Evolutionary conservation across 1,140 invertebrate genomes (phyloP).

Genomic region (Teleogryllus occipitalis): DNA sequence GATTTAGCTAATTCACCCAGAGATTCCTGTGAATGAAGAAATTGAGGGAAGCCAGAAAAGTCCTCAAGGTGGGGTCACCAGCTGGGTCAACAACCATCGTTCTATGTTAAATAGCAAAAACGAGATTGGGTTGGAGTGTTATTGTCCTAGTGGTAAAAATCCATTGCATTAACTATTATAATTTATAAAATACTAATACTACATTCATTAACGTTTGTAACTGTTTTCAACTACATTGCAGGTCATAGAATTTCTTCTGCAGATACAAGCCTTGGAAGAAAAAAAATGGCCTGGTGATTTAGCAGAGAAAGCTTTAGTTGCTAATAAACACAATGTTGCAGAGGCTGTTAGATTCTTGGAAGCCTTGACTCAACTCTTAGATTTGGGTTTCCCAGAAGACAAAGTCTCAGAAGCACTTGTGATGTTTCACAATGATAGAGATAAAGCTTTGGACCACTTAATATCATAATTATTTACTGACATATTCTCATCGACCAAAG

Average conservation of each 20-base stretch:
- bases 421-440: constrained; percentile 69
- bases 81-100: no score
- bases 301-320: constrained; percentile 43
- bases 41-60: no score
- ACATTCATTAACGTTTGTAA: not conserved
- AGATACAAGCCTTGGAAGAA: constrained; percentile 60
- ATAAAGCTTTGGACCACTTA: constrained; percentile 76
- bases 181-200: constrained; percentile 8
- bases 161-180: not conserved
- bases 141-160: no score
- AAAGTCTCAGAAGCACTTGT: constrained; percentile 63
- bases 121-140: no score
- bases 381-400: constrained; percentile 72
- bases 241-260: constrained; percentile 42
- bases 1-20: no score
- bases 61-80: no score
- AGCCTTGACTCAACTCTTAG: constrained; percentile 58
- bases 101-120: no score
- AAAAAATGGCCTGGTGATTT: constrained; percentile 43
- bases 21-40: no score
- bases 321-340: constrained; percentile 40
- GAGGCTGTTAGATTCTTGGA: constrained; percentile 44
- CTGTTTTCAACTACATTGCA: constrained; percentile 24
- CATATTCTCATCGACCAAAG: not conserved
- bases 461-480: constrained; percentile 49